Conservation (phyloP, 2,888 invertebrate genomes). For the Fragum sueziense region DNA sequence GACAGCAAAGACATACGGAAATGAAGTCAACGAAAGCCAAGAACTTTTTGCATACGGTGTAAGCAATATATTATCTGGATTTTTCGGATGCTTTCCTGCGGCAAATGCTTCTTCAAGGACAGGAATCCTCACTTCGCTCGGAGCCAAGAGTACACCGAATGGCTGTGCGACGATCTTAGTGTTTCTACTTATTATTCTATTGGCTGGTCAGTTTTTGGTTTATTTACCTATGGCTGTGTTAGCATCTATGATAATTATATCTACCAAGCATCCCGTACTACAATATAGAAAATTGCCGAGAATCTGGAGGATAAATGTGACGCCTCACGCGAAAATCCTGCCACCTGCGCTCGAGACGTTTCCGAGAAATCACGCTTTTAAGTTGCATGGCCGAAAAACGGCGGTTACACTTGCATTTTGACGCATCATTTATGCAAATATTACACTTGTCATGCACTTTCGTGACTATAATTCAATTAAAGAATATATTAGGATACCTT, state of each 20-base stretch:
- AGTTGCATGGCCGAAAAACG: no score
- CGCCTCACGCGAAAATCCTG: no score
- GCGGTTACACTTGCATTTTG: no score
- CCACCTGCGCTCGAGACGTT: no score
- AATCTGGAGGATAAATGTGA: conserved; percentile 90
- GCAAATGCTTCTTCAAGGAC: conserved; percentile 78
- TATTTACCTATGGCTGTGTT: conserved; percentile 78
- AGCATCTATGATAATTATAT: conserved; percentile 82
- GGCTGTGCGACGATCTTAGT: conserved; percentile 69
- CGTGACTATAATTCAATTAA: no score
- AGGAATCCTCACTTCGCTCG: conserved; percentile 72
- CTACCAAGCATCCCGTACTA: conserved; percentile 83
- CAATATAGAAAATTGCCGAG: conserved; percentile 87
- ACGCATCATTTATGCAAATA: no score
- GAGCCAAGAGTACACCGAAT: conserved; percentile 70
- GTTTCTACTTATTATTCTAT: conserved; percentile 72
- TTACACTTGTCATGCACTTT: no score
- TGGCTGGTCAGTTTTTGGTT: conserved; percentile 75
- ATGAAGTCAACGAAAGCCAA: conserved; percentile 79
- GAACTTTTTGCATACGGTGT: conserved; percentile 81
- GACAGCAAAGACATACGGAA: conserved; percentile 78
- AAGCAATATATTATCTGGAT: conserved; percentile 76
- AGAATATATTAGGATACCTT: no score
- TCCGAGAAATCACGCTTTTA: no score
- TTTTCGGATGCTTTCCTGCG: conserved; percentile 81